These are phyloP conservation scores for Eutolmus rufibarbis DNA, from an alignment of 2,888 invertebrate species.

Conservation along the genomic window DNA sequence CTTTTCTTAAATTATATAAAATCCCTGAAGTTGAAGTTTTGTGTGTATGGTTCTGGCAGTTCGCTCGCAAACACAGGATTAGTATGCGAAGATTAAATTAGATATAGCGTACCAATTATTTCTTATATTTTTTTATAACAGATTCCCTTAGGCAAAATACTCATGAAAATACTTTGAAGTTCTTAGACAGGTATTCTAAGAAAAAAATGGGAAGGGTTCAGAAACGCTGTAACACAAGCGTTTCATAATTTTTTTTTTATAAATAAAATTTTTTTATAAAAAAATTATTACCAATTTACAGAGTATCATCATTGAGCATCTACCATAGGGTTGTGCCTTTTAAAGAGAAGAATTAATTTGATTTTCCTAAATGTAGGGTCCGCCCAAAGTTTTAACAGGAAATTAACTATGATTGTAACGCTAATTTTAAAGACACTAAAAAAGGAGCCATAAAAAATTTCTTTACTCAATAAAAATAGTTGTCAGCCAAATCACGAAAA, in stretches of 20 bases:
- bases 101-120: neutral
- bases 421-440: neutral
- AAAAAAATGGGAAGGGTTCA: neutral
- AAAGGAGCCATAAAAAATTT: neutral
- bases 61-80: neutral
- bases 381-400: neutral
- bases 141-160: neutral
- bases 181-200: neutral
- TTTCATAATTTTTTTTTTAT: neutral
- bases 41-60: neutral
- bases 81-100: neutral
- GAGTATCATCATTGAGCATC: neutral
- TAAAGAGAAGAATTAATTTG: neutral
- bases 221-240: neutral
- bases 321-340: neutral
- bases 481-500: neutral
- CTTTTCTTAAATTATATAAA: neutral
- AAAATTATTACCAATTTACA: too few species aligned
- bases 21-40: slow-evolving; percentile 27
- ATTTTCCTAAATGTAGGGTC: neutral
- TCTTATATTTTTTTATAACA: neutral
- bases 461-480: neutral
- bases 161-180: neutral
- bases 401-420: neutral
- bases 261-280: neutral